Percentiles rank a stretch among this genome's conserved stretches.
Evolutionary conservation across 2,888 invertebrate species (phyloP).

Genomic region (Cheilosia variabilis): DNA sequence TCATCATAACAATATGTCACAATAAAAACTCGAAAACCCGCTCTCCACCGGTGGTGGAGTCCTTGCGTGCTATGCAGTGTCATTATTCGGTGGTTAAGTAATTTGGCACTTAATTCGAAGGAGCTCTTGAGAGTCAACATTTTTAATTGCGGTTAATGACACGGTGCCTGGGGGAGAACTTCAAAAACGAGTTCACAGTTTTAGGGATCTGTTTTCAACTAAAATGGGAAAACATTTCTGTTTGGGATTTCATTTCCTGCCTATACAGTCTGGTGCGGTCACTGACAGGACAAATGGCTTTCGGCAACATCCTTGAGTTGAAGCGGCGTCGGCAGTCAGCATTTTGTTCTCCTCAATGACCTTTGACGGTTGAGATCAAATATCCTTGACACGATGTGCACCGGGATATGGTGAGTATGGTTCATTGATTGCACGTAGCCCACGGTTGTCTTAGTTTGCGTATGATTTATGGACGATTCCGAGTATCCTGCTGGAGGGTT

Average conservation of each 20-base stretch:
- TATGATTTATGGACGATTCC: slow-evolving; percentile 42
- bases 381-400: neutral
- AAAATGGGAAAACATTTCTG: no score
- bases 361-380: slow-evolving; percentile 6
- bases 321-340: no score
- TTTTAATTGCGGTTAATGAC: neutral
- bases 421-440: slow-evolving; percentile 33
- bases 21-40: neutral
- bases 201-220: no score
- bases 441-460: slow-evolving; percentile 17
- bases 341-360: slow-evolving; percentile 4
- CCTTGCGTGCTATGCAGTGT: neutral
- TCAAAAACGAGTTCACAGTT: no score
- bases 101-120: slow-evolving; percentile 45
- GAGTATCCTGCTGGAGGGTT: neutral
- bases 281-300: no score
- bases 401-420: neutral
- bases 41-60: neutral
- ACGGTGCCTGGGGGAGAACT: no score
- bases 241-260: no score
- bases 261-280: no score
- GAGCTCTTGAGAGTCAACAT: slow-evolving; percentile 11
- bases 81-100: slow-evolving; percentile 24
- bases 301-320: no score
- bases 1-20: slow-evolving; percentile 29